A percentile compares a stretch with the other conserved stretches of the same genome.
phyloP scores from a whole-genome alignment of 2,797 vertebrate species.

The Atherinosoma microstoma region DNA sequence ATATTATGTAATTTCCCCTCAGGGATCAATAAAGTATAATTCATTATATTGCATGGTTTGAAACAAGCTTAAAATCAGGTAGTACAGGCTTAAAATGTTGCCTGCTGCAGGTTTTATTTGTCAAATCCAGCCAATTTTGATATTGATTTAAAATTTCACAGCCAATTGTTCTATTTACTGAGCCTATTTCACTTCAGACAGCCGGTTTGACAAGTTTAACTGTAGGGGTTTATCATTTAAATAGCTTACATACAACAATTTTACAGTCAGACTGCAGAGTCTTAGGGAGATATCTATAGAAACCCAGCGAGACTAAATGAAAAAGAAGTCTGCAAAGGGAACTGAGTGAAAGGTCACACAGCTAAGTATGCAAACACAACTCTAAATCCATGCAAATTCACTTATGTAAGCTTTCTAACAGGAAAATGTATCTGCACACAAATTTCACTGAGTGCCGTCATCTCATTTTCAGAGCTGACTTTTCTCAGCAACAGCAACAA shows the following conservation, averaged over 20 bases:
- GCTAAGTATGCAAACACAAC: conserved; percentile 58
- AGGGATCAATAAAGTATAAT: too few species aligned
- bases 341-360: conserved; percentile 42
- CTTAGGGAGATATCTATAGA: conserved; percentile 11
- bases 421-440: conserved; percentile 38
- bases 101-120: too few species aligned
- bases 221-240: too few species aligned
- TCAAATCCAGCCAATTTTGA: too few species aligned
- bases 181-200: too few species aligned
- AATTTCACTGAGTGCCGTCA: conserved; percentile 18
- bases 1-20: too few species aligned
- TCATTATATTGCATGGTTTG: too few species aligned
- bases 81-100: too few species aligned
- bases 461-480: conserved; percentile 27
- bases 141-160: too few species aligned
- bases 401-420: conserved; percentile 12
- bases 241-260: not conserved
- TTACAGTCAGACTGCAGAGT: not conserved
- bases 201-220: too few species aligned
- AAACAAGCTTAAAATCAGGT: too few species aligned
- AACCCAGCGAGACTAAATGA: conserved; percentile 1
- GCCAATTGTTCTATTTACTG: too few species aligned
- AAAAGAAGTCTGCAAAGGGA: conserved; percentile 17
- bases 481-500: conserved; percentile 13
- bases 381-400: conserved; percentile 60